Evolutionary conservation across 2,113 vertebrate species (phyloP).

Genomic region (Cynocephalus volans): DNA sequence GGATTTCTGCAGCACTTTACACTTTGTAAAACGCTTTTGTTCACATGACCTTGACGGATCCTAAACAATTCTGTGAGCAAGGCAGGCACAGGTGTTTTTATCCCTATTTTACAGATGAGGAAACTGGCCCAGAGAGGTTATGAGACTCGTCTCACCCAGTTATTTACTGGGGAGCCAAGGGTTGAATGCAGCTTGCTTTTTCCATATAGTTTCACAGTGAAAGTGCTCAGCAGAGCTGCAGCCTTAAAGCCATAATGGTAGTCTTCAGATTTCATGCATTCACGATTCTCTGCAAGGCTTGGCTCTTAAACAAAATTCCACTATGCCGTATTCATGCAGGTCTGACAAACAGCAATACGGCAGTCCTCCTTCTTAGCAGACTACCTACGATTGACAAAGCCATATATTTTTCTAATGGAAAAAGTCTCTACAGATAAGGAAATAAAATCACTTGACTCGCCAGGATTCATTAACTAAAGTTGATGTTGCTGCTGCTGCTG

Average conservation of each 20-base stretch:
- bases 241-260: constrained; percentile 53
- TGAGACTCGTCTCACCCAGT: neutral
- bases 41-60: neutral
- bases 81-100: neutral
- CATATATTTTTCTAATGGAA: constrained; percentile 76
- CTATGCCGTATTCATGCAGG: constrained; percentile 65
- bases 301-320: neutral
- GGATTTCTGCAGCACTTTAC: neutral
- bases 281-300: constrained; percentile 36
- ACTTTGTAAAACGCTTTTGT: neutral
- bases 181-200: constrained; percentile 50
- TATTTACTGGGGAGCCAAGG: neutral
- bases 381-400: constrained; percentile 55
- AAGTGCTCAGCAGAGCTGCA: constrained; percentile 54
- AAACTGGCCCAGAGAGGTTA: neutral
- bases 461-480: constrained; percentile 72
- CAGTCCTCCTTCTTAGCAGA: constrained; percentile 52
- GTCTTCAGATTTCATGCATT: constrained; percentile 66
- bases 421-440: constrained; percentile 72
- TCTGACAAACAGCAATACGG: constrained; percentile 62
- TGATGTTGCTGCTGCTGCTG: constrained; percentile 56
- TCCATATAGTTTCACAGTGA: constrained; percentile 33
- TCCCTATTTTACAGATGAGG: constrained; percentile 3
- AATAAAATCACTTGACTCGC: constrained; percentile 60
- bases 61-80: neutral